A percentile compares a stretch with the other conserved stretches of the same genome.
Evolutionary conservation across 2,888 invertebrate genomes (phyloP).

Genomic region (Trileptium ribeirensis): DNA sequence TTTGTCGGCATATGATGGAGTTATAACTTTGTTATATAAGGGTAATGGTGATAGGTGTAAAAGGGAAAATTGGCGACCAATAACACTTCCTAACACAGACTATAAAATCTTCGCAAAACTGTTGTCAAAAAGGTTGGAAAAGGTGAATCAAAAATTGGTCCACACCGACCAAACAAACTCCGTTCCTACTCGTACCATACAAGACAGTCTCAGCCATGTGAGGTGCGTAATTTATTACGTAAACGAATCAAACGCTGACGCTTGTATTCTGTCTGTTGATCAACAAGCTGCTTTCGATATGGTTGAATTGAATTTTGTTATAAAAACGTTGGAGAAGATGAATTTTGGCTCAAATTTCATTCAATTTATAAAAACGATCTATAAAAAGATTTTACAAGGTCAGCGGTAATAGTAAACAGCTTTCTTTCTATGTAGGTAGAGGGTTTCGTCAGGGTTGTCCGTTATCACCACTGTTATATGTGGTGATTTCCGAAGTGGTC

Average conservation of each 20-base stretch:
- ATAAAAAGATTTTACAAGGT: background rate
- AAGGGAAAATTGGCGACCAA: background rate
- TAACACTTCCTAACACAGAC: background rate
- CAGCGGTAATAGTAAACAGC: background rate
- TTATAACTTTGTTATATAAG: background rate
- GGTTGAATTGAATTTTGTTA: background rate
- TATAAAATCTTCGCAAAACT: background rate
- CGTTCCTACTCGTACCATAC: background rate
- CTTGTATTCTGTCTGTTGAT: slow-evolving; percentile 3
- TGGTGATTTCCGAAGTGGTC: background rate
- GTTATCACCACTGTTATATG: slow-evolving; percentile 7
- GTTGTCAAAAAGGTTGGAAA: background rate
- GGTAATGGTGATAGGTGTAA: background rate
- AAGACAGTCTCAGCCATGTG: background rate
- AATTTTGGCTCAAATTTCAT: background rate
- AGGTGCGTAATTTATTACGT: background rate
- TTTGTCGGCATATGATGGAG: background rate
- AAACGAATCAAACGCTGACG: background rate
- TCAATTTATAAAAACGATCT: background rate
- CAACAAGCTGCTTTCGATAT: slow-evolving; percentile 14
- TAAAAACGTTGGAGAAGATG: background rate
- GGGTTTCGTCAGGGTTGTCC: slow-evolving; percentile 9
- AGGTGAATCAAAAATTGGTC: background rate
- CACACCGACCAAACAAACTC: background rate
- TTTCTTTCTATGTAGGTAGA: background rate